A percentile compares a stretch with the other conserved stretches of the same genome.
Conservation (phyloP, 2,113 vertebrate genomes). For the Chrysochloris asiatica region DNA sequence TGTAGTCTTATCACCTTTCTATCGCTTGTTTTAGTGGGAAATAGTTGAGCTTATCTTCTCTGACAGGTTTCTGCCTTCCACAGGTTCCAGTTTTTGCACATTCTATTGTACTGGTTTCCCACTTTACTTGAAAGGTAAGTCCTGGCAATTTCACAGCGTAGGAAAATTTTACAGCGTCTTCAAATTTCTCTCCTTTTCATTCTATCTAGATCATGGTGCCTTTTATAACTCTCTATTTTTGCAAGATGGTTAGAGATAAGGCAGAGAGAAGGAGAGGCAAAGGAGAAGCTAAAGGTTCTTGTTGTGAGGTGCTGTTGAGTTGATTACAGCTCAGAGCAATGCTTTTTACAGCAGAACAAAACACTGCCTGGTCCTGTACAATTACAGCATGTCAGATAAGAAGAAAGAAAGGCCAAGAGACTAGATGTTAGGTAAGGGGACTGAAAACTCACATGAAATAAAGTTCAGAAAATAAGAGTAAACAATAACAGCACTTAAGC, state of each 20-base stretch:
- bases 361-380: neutral
- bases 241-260: neutral
- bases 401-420: slow-evolving; percentile 10
- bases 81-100: neutral
- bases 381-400: neutral
- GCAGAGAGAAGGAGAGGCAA: neutral
- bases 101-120: neutral
- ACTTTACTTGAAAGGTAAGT: neutral
- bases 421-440: neutral
- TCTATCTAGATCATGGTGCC: neutral
- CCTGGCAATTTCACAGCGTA: slow-evolving; percentile 30
- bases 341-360: neutral
- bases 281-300: slow-evolving; percentile 21
- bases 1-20: neutral
- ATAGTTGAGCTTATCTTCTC: neutral
- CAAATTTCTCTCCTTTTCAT: neutral
- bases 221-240: neutral
- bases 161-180: slow-evolving; percentile 19
- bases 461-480: slow-evolving; percentile 38
- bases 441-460: slow-evolving; percentile 18
- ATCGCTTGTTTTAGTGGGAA: neutral
- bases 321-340: neutral
- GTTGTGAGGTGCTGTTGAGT: neutral
- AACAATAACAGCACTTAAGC: neutral
- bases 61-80: neutral